These are phyloP conservation scores for Melipona bicolor DNA, from an alignment of 2,888 invertebrate genomes.

Conservation along the genomic window DNA sequence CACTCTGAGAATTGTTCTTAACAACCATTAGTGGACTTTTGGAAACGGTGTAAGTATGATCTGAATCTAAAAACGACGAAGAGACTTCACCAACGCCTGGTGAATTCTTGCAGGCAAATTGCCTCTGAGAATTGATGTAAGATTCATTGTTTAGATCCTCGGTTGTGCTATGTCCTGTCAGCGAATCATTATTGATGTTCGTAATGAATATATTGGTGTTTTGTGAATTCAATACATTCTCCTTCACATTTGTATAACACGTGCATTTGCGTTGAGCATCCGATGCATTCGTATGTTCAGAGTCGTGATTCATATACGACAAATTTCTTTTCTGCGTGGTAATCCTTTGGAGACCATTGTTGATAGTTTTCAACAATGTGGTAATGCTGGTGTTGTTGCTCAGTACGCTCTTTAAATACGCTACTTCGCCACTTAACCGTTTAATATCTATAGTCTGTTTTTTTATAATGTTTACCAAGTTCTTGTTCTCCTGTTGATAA, in stretches of 20 bases:
- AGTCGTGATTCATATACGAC: not conserved
- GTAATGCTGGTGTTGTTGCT: conserved; percentile 86
- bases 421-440: conserved; percentile 85
- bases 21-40: conserved; percentile 21
- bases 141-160: conserved; percentile 7
- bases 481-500: conserved; percentile 84
- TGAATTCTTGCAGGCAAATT: conserved; percentile 25
- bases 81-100: not conserved
- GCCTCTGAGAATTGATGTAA: conserved; percentile 1
- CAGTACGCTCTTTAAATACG: conserved; percentile 86
- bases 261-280: conserved; percentile 11
- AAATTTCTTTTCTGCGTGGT: conserved; percentile 29
- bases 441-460: conserved; percentile 84
- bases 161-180: not conserved
- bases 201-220: conserved; percentile 33
- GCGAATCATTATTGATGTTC: conserved; percentile 1
- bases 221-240: conserved; percentile 17
- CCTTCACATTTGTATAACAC: conserved; percentile 16
- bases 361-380: conserved; percentile 84
- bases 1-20: not conserved
- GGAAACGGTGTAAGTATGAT: conserved; percentile 52
- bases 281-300: not conserved
- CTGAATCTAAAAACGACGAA: conserved; percentile 9
- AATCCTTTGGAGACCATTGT: conserved; percentile 69
- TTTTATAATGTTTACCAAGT: conserved; percentile 84